Evolutionary conservation across 2,113 vertebrate species (phyloP), one percentile per base, ranked within the genome.

Genomic region (Podarcis muralis): DNA sequence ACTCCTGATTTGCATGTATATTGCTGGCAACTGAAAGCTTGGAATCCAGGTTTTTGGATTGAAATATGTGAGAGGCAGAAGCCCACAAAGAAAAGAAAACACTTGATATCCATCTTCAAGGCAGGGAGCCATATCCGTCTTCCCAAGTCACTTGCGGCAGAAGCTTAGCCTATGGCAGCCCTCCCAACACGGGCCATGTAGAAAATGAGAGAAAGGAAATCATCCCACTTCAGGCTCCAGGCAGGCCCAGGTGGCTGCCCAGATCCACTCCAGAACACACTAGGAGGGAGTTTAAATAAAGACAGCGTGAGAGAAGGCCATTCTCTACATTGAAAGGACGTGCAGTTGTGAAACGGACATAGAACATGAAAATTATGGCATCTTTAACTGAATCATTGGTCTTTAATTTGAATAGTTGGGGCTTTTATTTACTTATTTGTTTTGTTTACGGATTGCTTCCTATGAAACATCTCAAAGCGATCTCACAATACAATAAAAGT

Each of bases 41-140:
- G 18, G 20, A 13, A 27, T 27, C 35, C 25, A 16, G n/a, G 8
- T 16, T 79, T 79, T 83, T 13, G n/a, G 27, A 27, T 27, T 75
- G 71, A 75, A 37, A 30, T 32, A 37, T 59, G 12, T 62, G 25
- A 75, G n/a, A 75, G n/a, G 23, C n/a, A 25, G 83, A 30, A 74
- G 23, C 71, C 32, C 53, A 62, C 53, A 85, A 85, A 85, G 53
- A 15, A 74, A 62, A 27, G 18, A 65, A 32, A 81, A 81, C 20
- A 7, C 57, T 7, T n/a, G 71, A 75, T 20, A 59, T 3, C 25
- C 25, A 25, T 35, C 16, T 62, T 15, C 4, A 59, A 65, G 76
- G 35, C 74, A 62, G 20, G 65, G 3, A 32, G 0, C 66, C 86
- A 3, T 0, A 91, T 92, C 91, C 92, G 87, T 1, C 95, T 91